phyloP scores from a whole-genome alignment of 2,113 vertebrate genomes.

The Embiotoca jacksoni region DNA sequence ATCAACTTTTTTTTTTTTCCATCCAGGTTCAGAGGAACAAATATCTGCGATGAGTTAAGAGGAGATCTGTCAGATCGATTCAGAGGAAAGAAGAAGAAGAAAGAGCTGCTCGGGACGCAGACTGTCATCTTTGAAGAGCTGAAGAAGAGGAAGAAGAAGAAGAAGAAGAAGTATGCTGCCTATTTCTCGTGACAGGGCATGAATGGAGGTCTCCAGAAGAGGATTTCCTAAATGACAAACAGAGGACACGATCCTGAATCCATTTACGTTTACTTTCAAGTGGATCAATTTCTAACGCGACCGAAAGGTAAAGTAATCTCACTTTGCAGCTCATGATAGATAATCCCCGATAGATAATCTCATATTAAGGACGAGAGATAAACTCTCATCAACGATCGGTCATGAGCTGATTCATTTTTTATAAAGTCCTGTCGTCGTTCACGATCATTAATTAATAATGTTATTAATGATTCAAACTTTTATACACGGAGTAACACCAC shows the following conservation, averaged over 20 bases:
- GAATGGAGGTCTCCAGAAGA: background rate
- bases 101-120: background rate
- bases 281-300: slow-evolving; percentile 14
- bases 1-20: background rate
- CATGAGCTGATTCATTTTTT: no score
- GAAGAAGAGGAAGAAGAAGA: slow-evolving; percentile 7
- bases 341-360: no score
- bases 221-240: slow-evolving; percentile 21
- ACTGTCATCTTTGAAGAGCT: slow-evolving; percentile 1
- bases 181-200: background rate
- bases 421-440: no score
- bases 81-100: slow-evolving; percentile 24
- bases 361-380: no score
- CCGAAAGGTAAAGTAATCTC: slow-evolving; percentile 52
- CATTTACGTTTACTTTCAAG: background rate
- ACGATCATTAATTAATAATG: no score
- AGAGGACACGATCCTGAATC: slow-evolving; percentile 18
- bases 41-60: slow-evolving; percentile 7
- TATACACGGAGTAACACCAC: no score
- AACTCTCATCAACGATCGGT: no score
- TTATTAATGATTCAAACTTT: no score
- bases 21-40: slow-evolving; percentile 11
- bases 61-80: slow-evolving; percentile 27
- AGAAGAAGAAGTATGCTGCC: background rate
- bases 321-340: no score